Base-by-base conservation (phyloP, 2,888 invertebrate species). In the Exephanes ischioxanthus region DNA sequence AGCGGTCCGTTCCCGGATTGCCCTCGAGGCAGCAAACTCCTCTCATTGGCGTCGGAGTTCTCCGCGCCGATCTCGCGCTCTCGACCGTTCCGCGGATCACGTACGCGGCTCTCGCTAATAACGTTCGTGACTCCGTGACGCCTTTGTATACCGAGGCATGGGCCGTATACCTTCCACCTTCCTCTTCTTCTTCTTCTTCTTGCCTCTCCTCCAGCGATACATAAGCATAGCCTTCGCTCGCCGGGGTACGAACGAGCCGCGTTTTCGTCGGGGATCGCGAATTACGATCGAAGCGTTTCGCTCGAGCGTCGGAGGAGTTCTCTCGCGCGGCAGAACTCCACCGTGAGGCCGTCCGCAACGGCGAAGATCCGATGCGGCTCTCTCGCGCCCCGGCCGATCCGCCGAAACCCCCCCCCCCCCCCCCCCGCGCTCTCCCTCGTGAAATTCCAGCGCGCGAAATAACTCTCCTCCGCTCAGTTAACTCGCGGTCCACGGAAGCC, bases 91-190 rank as follows among this genome's bases (percentile, higher is more conserved):
- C 79, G 66, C 68, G 83, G 83, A 87, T 87, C 84, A 86, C 72
- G 85, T 82, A 58, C 77, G 70, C 78, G 82, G 71, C 87, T 58
- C 68, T 87, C 80, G 88, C 84, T 88, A 90, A 90, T 89, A 87
- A 84, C 81, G 81, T 87, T 88, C 90, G 89, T 90, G 89, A 90
- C 87, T 90, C 85, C 87, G 87, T 81, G 88, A 87, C 78, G 87
- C 78, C 78, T 80, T 85, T 85, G 81, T 81, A 73, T 48, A 68
- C 68, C 68, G 26, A 11, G 68, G 45, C 76, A 48, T 37, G 63
- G 58, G 45, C 68, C 14, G 19, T 81, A 26, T 81, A 68, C 80
- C 80, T 75, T 80, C 72, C 30, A 45, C 55, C 79, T 41, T 41
- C 37, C 9, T 41, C 37, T 41, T 41, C 37, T 41, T 37, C 45